Evolutionary conservation across 30 jellyfish, hydroid and myxozoan genomes (phyloP).

Genomic region (Aurelia sp.): DNA sequence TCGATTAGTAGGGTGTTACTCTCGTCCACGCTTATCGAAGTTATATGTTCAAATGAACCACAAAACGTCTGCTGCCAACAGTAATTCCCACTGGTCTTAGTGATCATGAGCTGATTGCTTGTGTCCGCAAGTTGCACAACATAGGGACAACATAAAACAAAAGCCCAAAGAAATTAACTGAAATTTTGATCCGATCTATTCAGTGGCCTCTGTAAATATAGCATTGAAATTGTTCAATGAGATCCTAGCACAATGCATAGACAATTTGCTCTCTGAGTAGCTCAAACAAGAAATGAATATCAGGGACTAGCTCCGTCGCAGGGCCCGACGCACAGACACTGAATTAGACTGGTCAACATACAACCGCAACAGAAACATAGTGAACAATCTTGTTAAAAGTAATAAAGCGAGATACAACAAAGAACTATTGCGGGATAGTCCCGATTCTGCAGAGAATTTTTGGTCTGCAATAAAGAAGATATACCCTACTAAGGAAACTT

Average conservation of each 20-base stretch:
- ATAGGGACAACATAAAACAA: constrained; percentile 53
- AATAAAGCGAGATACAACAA: constrained; percentile 50
- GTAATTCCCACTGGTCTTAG: too few relatives aligned
- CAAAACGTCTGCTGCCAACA: constrained; percentile 29
- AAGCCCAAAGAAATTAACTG: constrained; percentile 42
- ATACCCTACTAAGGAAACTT: constrained; percentile 33
- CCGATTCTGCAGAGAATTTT: constrained; percentile 37
- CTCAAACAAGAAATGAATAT: too few relatives aligned
- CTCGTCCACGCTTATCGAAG: constrained; percentile 34
- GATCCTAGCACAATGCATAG: constrained; percentile 10
- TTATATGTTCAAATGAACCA: too few relatives aligned
- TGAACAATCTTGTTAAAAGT: constrained; percentile 49
- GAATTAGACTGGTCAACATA: too few relatives aligned
- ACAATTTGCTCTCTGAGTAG: too few relatives aligned
- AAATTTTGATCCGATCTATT: constrained; percentile 31
- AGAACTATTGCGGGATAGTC: too few relatives aligned
- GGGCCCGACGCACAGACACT: too few relatives aligned
- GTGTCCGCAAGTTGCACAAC: too few relatives aligned
- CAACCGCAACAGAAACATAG: too few relatives aligned
- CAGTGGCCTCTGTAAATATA: constrained; percentile 37
- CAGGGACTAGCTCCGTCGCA: too few relatives aligned
- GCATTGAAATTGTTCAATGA: constrained; percentile 47
- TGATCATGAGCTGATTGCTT: too few relatives aligned
- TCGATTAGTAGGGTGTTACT: too few relatives aligned
- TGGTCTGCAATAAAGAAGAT: constrained; percentile 57